Base-by-base conservation (phyloP, 1,140 invertebrate species). In the Aphelinus certus region DNA sequence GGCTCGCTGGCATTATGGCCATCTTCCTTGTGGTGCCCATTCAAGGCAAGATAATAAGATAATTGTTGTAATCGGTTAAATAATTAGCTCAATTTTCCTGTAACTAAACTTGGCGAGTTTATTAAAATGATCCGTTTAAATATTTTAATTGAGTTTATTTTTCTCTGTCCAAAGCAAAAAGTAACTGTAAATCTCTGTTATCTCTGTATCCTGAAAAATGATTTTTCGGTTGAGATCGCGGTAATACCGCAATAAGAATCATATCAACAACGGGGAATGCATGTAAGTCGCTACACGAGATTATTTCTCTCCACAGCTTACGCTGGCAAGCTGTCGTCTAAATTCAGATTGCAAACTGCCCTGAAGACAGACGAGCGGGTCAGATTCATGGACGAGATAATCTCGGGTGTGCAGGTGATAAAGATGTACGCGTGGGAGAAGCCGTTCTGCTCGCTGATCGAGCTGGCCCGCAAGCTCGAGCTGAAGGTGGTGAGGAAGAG, bases 341-440 rank as follows among this genome's bases (percentile, higher is more conserved):
- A 88, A 58, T 90, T 91, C 69, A 84, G 92, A 48, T 78, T 89
- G 4, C 87, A 91, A 80, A 93, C 91, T 0, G 92, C 92, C 0
- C 80, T 87, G 9, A 88, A 90, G 76, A 94, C 94, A 0, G 94
- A 95, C 83, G 91, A 93, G 81, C 83, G 94, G 57, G 91, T 95
- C 2, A 84, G 92, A 7, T 80, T 94, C 26, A 94, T 94, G 92
- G 93, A 93, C 79, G 94, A 95, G 85, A 92, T 95, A 9, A 91
- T 95, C 48, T 89, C 87, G 4, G 91, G 90, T 0, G 86, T 91
- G 3, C 89, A 91, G 78, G 92, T 96, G 1, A 93, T 95, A 68
- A 95, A 95, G 84, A 93, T 95, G 92, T 93, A 93, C 80, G 90
- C 92, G 0, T 94, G 93, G 93, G 93, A 94, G 79, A 91, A 90